These are phyloP conservation scores for Mobula hypostoma DNA, from an alignment of 2,113 vertebrate genomes.

Conservation along the genomic window DNA sequence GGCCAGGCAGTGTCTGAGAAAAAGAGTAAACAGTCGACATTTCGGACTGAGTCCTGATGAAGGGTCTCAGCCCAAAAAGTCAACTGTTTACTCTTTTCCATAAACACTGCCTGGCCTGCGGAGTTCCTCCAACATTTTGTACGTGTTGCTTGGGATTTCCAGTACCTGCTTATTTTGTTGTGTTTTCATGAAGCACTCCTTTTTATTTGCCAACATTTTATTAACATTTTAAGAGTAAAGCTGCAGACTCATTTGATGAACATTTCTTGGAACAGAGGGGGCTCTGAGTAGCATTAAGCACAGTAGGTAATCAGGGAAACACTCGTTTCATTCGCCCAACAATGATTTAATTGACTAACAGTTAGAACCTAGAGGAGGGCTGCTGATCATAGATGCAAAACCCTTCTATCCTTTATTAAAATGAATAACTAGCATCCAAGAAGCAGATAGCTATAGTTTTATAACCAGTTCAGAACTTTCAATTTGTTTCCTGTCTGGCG, in stretches of 20 bases:
- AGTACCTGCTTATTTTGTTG: too few relatives aligned
- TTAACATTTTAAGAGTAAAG: not conserved
- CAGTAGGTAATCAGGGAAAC: not conserved
- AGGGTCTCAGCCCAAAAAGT: too few relatives aligned
- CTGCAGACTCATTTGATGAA: not conserved
- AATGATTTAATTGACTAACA: not conserved
- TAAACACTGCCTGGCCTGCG: too few relatives aligned
- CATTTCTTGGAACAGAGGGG: not conserved
- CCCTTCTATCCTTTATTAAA: not conserved
- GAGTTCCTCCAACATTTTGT: too few relatives aligned
- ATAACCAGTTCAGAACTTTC: not conserved
- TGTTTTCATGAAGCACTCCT: too few relatives aligned
- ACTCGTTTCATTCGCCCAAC: not conserved
- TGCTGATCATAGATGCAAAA: not conserved
- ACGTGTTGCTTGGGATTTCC: too few relatives aligned
- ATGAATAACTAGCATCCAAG: not conserved
- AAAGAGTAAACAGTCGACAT: too few relatives aligned
- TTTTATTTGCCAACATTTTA: not conserved
- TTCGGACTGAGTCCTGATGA: too few relatives aligned
- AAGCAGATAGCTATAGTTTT: not conserved
- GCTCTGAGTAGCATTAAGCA: not conserved
- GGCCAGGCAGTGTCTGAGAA: too few relatives aligned
- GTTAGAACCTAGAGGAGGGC: not conserved
- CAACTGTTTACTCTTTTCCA: too few relatives aligned
- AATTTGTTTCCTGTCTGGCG: not conserved